These are phyloP conservation scores for Orchesella cincta DNA, from an alignment of 1,140 invertebrate genomes.

Conservation along the genomic window DNA sequence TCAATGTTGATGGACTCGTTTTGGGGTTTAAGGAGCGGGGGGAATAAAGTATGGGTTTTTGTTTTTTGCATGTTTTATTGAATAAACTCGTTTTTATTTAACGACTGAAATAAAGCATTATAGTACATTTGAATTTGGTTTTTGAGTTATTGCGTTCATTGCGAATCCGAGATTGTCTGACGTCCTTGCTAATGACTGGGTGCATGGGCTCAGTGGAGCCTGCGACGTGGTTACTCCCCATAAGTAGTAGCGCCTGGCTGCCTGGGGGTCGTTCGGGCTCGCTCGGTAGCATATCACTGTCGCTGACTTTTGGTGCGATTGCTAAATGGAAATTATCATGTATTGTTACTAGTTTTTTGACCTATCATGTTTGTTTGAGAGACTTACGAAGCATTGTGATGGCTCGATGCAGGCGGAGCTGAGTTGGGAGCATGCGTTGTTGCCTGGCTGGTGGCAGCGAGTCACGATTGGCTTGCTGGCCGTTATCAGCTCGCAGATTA, in stretches of 20 bases:
- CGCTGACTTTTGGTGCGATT: neutral
- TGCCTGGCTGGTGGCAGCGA: constrained; percentile 10
- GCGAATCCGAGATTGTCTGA: no score
- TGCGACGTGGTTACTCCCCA: neutral
- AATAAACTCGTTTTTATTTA: no score
- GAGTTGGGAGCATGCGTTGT: neutral
- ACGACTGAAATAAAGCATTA: no score
- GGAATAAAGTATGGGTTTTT: no score
- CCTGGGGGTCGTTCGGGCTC: neutral
- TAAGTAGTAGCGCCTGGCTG: no score
- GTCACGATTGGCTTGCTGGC: no score
- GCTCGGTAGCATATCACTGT: neutral
- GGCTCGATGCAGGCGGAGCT: neutral
- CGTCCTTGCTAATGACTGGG: neutral
- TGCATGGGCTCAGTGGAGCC: neutral
- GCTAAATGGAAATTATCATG: neutral
- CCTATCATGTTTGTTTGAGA: neutral
- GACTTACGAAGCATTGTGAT: constrained; percentile 7
- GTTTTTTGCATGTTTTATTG: no score
- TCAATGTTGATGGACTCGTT: neutral
- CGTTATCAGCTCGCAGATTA: no score
- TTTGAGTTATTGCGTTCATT: no score
- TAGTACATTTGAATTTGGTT: no score
- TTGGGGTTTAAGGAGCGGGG: neutral
- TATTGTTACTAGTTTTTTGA: neutral